Evolutionary conservation across 1,140 invertebrate species (phyloP), one percentile per base, ranked within the genome.

Genomic region (Euschistus heros): DNA sequence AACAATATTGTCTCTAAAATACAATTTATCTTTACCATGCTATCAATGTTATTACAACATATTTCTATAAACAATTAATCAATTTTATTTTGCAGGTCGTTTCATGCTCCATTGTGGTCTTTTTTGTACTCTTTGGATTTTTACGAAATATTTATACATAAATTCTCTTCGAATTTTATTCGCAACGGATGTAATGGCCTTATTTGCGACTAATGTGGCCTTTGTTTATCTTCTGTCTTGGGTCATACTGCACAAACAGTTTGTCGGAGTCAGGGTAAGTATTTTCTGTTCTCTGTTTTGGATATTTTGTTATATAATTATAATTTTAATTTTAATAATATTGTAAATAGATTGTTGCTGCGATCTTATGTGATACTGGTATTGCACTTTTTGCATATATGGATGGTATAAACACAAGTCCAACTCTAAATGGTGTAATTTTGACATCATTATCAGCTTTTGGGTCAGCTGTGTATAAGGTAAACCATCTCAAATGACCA

Each of bases 171-270:
- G 86, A 68, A 91, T 92, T 67, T 77, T 97, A 2, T 80, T 91
- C 63, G 88, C 91, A 1, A 96, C 92, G 0, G 93, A 94, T 73
- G 92, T 92, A 4, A 88, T 95, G 80, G 88, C 92, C 0, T 77
- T 97, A 14, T 96, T 94, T 72, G 90, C 93, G 15, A 94, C 92
- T 20, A 94, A 94, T 70, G 91, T 95, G 5, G 89, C 89, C 10
- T 94, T 91, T 73, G 89, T 94, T 64, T 97, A 97, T 75, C 79
- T 97, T 10, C 79, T 97, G 2, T 95, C 92, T 0, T 97, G 93
- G 94, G 93, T 96, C 60, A 92, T 97, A 70, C 79, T 97, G 47
- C 93, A 97, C 73, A 91, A 97, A 73, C 92, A 97, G 74, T 97
- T 97, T 77, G 92, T 97, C 64, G 93, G 93, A 55, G 87, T 96